Conservation (phyloP, 2,888 invertebrate species). For the Aethes cnicana region DNA sequence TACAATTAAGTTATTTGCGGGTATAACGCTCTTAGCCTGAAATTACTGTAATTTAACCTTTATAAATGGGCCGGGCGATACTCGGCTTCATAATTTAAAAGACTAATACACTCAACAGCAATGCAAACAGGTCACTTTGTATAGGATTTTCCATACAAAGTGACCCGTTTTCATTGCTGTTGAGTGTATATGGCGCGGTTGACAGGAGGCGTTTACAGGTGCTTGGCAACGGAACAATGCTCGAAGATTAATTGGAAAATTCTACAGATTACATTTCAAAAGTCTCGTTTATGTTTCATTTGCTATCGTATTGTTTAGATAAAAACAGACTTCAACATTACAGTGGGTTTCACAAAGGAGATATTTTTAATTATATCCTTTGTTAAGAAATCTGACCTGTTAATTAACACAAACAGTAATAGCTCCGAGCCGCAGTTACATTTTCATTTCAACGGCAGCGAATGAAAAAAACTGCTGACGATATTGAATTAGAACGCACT, state of each 20-base stretch:
- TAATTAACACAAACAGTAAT: too few relatives aligned
- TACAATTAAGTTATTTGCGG: constrained; percentile 60
- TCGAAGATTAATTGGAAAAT: constrained; percentile 6
- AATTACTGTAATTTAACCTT: constrained; percentile 48
- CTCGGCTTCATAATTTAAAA: constrained; percentile 38
- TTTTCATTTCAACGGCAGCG: constrained; percentile 3
- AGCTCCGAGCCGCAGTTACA: neutral
- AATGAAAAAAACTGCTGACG: constrained; percentile 22
- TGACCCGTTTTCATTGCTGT: too few relatives aligned
- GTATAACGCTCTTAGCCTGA: constrained; percentile 49
- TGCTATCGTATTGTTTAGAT: too few relatives aligned
- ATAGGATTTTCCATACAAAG: too few relatives aligned
- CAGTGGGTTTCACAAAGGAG: too few relatives aligned
- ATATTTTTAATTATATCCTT: too few relatives aligned
- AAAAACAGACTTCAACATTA: too few relatives aligned
- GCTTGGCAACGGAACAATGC: neutral
- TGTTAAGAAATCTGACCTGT: too few relatives aligned
- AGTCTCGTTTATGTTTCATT: too few relatives aligned
- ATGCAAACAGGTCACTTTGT: too few relatives aligned
- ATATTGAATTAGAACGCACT: constrained; percentile 28
- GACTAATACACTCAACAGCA: too few relatives aligned
- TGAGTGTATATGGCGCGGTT: constrained; percentile 22
- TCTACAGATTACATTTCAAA: too few relatives aligned
- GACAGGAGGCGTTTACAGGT: constrained; percentile 31
- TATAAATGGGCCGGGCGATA: constrained; percentile 48